Base-by-base conservation (phyloP, 2,113 vertebrate genomes). In the Rissa tridactyla region DNA sequence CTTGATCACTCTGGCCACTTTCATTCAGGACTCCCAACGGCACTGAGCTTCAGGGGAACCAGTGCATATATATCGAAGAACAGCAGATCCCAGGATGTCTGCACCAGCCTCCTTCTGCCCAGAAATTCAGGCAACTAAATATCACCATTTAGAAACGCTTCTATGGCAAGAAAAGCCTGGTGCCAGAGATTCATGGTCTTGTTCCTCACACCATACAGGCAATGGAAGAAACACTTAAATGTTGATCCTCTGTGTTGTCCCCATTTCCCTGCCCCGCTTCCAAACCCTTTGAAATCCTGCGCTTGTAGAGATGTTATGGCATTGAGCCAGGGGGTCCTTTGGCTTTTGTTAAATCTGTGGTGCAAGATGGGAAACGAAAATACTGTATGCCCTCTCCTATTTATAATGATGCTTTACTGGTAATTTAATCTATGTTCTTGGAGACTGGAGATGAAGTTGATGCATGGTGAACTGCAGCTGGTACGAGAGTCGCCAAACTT, bases 81-180 rank as follows among this genome's bases (percentile, higher is more conserved):
- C 46, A 89, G 49, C 81, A 89, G 52, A 79, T 65, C 30, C 34
- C 83, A 58, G 58, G 36, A 46, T 52, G n/a, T 52, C 87, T 86
- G 84, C 42, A 92, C 49, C 92, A 73, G 49, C 75, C 66, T 91
- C 75, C 27, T 92, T 82, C 89, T 88, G 78, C 84, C 78, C 87
- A 91, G 51, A n/a, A 91, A 76, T 57, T 76, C 73, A 79, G 95
- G 51, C 58, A 83, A 55, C 82, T 90, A 82, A 77, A 38, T 36
- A 86, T 38, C n/a, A 57, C 62, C 47, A 13, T 47, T 65, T 19
- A 82, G 70, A 91, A 90, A 82, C 32, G 42, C 46, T 54, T 78
- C 51, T 77, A 8, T 3, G 4, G 42, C 1, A 19, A 80, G 70
- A 76, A 72, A 65, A 70, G 15, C 54, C 49, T 73, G 34, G 21